Evolutionary conservation across 2,113 vertebrate species (phyloP), one percentile per base, ranked within the genome.

Genomic region (Oryzias curvinotus): DNA sequence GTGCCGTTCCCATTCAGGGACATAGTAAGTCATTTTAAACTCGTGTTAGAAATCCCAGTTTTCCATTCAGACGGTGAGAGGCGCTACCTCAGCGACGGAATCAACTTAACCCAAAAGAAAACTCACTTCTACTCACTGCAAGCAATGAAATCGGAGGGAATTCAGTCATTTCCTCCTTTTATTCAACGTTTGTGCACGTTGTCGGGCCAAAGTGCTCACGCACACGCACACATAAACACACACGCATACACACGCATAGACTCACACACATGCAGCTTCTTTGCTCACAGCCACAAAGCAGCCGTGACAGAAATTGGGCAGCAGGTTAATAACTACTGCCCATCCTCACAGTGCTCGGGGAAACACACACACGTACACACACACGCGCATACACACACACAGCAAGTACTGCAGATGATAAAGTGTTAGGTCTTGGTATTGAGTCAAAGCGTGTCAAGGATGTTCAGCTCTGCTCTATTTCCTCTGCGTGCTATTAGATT

Each of bases 281-380:
- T 57, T 41, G 81, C 76, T 87, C 13, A 55, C 60, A 79, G 78
- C 78, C 77, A 84, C 83, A 82, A 87, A 85, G 79, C 78, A 84
- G 61, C 78, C 60, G 58, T 84, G 85, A 85, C 86, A 88, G 86
- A 85, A 85, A 81, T 75, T 87, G 83, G 77, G 81, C 83, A 84
- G 77, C 81, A 85, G 83, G 85, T 87, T 85, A 88, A 84, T 85
- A 87, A 87, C 77, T 84, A 77, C 76, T 83, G 81, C 81, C 71
- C 81, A 82, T 85, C 81, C 77, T 79, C 77, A 70, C 78, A 76
- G 74, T 0, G 76, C 81, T 67, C 73, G 72, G 82, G 78, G 75
- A 64, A 68, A 71, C 73, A 71, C 65, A 60, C 68, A 67, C 58
- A 72, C 82, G 68, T 36, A 56, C 69, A 66, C 70, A 63, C 57